These are phyloP conservation scores for Morpho achilles DNA, from an alignment of 2,888 invertebrate genomes.

Conservation along the genomic window DNA sequence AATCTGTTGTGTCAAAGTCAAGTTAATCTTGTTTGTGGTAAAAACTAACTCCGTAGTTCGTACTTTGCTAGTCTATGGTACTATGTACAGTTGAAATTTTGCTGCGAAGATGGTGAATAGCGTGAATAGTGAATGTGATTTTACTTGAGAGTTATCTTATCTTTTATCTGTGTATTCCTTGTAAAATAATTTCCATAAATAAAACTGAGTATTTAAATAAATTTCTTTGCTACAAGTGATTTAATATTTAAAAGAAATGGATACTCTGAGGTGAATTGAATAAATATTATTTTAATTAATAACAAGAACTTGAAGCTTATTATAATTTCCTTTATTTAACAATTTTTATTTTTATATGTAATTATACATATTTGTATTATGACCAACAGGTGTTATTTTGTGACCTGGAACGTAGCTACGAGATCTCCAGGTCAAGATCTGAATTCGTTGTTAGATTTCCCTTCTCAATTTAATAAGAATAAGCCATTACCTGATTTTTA, in stretches of 20 bases:
- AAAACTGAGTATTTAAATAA: neutral
- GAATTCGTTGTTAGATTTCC: conserved; percentile 83
- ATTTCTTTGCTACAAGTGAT: conserved; percentile 3
- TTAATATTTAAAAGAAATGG: conserved; percentile 21
- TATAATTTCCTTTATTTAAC: too few relatives aligned
- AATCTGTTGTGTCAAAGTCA: too few relatives aligned
- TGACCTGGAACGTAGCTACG: conserved; percentile 95
- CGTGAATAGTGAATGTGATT: conserved; percentile 10
- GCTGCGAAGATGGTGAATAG: conserved; percentile 8
- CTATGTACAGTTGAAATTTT: neutral
- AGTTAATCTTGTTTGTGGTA: too few relatives aligned
- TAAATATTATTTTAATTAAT: conserved; percentile 6
- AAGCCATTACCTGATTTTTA: conserved; percentile 89
- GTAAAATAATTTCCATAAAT: neutral
- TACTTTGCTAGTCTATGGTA: too few relatives aligned
- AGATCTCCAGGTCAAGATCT: conserved; percentile 87
- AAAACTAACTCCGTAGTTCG: too few relatives aligned
- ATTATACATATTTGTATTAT: neutral
- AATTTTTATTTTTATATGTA: too few relatives aligned
- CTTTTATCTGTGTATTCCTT: conserved; percentile 7
- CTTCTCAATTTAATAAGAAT: conserved; percentile 79
- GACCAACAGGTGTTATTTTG: conserved; percentile 84
- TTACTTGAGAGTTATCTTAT: conserved; percentile 17
- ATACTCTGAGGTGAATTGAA: conserved; percentile 25
- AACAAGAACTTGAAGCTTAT: neutral